phyloP scores from a whole-genome alignment of 2,888 invertebrate genomes.

The Agrotis segetum region DNA sequence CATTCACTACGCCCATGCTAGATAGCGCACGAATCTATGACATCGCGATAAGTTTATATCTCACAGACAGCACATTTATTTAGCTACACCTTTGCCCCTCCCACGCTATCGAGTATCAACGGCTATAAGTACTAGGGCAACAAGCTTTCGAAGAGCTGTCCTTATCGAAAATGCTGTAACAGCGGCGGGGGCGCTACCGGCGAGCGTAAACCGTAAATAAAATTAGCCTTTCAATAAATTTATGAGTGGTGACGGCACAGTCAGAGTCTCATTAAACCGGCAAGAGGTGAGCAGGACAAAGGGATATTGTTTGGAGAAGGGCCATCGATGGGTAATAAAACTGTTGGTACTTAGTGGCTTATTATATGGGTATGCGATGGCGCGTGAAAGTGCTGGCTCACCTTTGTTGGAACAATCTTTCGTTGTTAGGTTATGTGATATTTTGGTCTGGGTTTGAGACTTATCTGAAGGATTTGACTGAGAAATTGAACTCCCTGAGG shows the following conservation, averaged over 20 bases:
- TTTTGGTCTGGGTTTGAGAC: neutral
- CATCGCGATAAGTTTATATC: constrained; percentile 50
- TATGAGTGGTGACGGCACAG: constrained; percentile 68
- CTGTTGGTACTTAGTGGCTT: constrained; percentile 46
- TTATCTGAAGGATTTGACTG: neutral
- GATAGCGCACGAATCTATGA: constrained; percentile 39
- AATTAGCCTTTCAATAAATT: constrained; percentile 69
- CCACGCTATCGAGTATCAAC: constrained; percentile 43
- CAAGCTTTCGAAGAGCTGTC: constrained; percentile 54
- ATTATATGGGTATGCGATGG: constrained; percentile 24
- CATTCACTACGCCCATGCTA: constrained; percentile 12
- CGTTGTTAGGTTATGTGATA: constrained; percentile 20
- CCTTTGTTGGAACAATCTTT: constrained; percentile 30
- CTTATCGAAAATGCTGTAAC: constrained; percentile 44
- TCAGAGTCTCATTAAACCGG: constrained; percentile 71
- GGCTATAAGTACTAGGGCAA: constrained; percentile 43
- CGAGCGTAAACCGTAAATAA: constrained; percentile 54
- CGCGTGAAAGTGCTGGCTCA: constrained; percentile 39
- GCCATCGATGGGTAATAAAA: constrained; percentile 57
- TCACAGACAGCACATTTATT: constrained; percentile 39
- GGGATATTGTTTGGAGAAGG: constrained; percentile 75
- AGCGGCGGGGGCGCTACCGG: constrained; percentile 14
- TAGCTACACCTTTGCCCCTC: constrained; percentile 43
- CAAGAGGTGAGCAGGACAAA: constrained; percentile 73
- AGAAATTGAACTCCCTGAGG: no score